A percentile compares a stretch with the other conserved stretches of the same genome.
These are phyloP conservation scores for Gymnorhina tibicen DNA, from an alignment of 2,113 vertebrate genomes.

Conservation along the genomic window DNA sequence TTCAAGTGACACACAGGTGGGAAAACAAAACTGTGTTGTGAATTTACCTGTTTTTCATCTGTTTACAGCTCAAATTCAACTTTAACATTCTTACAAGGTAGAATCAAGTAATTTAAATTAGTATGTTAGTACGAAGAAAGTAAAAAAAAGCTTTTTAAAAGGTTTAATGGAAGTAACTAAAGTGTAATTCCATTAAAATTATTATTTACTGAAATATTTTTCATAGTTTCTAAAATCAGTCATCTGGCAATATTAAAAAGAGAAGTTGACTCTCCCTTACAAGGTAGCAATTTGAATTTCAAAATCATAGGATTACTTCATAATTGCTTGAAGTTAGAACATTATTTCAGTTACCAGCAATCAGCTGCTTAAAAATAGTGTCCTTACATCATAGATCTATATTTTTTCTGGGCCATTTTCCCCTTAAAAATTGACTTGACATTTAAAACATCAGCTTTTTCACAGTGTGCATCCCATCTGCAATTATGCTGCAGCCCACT, in stretches of 20 bases:
- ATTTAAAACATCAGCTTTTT: conserved; percentile 67
- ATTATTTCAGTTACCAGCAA: conserved; percentile 30
- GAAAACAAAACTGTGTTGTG: not conserved
- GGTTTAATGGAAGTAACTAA: not conserved
- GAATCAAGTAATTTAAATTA: not conserved
- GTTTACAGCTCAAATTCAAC: not conserved
- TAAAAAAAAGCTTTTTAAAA: not conserved
- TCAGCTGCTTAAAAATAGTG: conserved; percentile 54
- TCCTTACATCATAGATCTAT: conserved; percentile 19
- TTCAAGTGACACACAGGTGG: not conserved
- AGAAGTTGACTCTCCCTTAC: not conserved
- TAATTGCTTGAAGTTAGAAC: conserved; percentile 8
- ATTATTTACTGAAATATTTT: not conserved
- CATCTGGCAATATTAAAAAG: not conserved
- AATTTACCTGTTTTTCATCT: not conserved
- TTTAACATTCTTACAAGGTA: not conserved
- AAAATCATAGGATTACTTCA: not conserved
- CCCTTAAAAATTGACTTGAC: conserved; percentile 61
- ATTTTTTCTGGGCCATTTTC: conserved; percentile 32
- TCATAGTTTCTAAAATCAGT: not conserved
- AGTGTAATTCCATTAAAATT: not conserved
- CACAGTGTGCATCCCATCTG: conserved; percentile 36
- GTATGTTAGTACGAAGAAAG: not conserved
- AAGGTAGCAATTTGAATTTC: not conserved
- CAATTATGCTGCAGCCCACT: conserved; percentile 50